A percentile compares a stretch with the other conserved stretches of the same genome.
Conservation (phyloP, 2,888 invertebrate species). For the Trissoscelio sp. region DNA sequence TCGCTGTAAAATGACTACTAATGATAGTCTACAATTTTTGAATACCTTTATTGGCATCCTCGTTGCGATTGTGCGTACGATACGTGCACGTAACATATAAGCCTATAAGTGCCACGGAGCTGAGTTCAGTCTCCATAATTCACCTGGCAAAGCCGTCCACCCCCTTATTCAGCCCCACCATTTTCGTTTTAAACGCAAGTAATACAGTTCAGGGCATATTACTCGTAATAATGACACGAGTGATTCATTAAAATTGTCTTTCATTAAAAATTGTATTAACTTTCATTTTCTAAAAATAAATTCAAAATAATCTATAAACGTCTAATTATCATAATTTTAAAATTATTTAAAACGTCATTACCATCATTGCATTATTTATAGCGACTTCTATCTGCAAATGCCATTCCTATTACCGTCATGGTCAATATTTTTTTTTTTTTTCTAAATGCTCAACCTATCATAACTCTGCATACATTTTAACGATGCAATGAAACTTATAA, state of each 20-base stretch:
- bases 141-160: slow-evolving; percentile 56
- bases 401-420: slow-evolving; percentile 5
- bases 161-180: slow-evolving; percentile 35
- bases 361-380: slow-evolving; percentile 14
- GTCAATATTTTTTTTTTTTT: background rate
- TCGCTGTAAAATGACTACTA: slow-evolving; percentile 23
- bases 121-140: slow-evolving; percentile 61
- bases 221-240: slow-evolving; percentile 45
- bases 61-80: slow-evolving; percentile 39
- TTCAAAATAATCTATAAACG: background rate
- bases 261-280: background rate
- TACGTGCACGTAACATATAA: slow-evolving; percentile 42
- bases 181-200: slow-evolving; percentile 44
- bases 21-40: slow-evolving; percentile 45
- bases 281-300: too few relatives aligned
- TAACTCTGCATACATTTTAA: background rate
- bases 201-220: slow-evolving; percentile 50
- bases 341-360: background rate
- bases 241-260: background rate
- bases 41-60: slow-evolving; percentile 23
- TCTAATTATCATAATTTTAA: background rate
- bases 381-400: slow-evolving; percentile 7
- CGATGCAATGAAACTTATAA: slow-evolving; percentile 18
- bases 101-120: slow-evolving; percentile 55
- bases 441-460: background rate